phyloP scores from a whole-genome alignment of 2,797 vertebrate species.

The Sphenopsis melanotis region DNA sequence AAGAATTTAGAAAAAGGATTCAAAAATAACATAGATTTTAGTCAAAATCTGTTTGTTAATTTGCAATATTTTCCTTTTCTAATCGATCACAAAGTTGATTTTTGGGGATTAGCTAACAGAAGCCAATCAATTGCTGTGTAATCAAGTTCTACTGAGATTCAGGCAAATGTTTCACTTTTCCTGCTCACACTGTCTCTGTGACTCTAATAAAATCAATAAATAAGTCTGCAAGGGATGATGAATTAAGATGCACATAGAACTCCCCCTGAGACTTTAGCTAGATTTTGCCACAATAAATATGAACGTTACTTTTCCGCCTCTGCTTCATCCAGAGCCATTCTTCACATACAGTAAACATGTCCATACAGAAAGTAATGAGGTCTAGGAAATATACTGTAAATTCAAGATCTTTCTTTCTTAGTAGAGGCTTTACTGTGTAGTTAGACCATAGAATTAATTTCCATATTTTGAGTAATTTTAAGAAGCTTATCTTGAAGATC shows the following conservation, averaged over 20 bases:
- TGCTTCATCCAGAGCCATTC: background rate
- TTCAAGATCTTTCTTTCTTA: background rate
- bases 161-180: background rate
- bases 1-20: background rate
- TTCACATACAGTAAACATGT: background rate
- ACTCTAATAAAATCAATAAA: background rate
- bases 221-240: background rate
- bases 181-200: background rate
- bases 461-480: background rate
- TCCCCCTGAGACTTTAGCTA: background rate
- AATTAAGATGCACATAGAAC: background rate
- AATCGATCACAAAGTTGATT: background rate
- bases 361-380: background rate
- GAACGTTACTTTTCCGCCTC: background rate
- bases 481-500: background rate
- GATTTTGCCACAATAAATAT: background rate
- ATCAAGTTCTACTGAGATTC: background rate
- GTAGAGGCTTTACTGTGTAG: background rate
- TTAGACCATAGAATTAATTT: background rate
- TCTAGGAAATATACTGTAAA: background rate
- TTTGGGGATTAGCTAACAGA: rapidly evolving
- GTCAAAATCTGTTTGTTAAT: background rate
- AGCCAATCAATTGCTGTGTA: background rate
- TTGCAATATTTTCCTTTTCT: background rate
- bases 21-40: background rate